Percentiles rank a stretch among this genome's conserved stretches.
These are phyloP conservation scores for Aleiodes leptofemur DNA, from an alignment of 2,888 invertebrate species.

Conservation along the genomic window DNA sequence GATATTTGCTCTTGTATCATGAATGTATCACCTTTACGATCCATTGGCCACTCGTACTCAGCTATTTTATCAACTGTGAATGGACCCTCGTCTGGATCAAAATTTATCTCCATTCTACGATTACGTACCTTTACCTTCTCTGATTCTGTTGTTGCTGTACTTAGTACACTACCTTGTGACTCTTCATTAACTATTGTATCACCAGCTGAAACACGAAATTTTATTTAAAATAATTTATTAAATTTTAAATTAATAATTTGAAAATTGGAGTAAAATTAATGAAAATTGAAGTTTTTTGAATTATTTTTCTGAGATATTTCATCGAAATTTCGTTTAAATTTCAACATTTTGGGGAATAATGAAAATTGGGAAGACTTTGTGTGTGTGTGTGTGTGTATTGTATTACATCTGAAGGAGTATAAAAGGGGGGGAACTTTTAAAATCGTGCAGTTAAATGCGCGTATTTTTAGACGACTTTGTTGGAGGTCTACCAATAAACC, in stretches of 20 bases:
- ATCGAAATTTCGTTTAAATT: too few relatives aligned
- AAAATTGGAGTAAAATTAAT: neutral
- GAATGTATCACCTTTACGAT: conserved; percentile 85
- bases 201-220: conserved; percentile 60
- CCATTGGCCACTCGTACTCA: conserved; percentile 95
- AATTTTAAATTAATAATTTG: neutral
- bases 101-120: conserved; percentile 73
- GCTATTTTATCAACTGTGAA: conserved; percentile 92
- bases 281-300: neutral
- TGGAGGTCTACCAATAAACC: conserved; percentile 69
- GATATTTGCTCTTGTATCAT: conserved; percentile 98
- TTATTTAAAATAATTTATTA: neutral
- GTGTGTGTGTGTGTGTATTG: neutral
- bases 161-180: conserved; percentile 89
- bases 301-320: neutral
- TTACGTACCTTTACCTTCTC: conserved; percentile 73
- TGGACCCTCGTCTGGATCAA: conserved; percentile 74
- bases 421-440: conserved; percentile 63
- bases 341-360: too few relatives aligned
- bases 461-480: conserved; percentile 71
- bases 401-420: neutral
- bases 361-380: too few relatives aligned
- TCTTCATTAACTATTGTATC: conserved; percentile 81
- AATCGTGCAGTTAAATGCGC: conserved; percentile 63
- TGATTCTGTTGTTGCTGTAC: conserved; percentile 82